phyloP scores from a whole-genome alignment of 2,113 vertebrate species.

The Pandion haliaetus region DNA sequence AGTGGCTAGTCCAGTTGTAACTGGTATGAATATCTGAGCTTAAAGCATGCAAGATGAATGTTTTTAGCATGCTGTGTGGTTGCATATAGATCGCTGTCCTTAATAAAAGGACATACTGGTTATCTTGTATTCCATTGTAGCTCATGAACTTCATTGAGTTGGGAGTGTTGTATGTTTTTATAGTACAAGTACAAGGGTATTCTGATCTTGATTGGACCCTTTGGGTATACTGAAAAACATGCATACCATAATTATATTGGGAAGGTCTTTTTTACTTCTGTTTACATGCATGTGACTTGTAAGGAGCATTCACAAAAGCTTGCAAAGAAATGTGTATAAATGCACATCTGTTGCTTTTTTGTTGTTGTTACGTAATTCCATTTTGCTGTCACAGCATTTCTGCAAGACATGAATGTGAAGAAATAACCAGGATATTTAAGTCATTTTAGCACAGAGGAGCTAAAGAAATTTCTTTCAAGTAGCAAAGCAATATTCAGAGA shows the following conservation, averaged over 20 bases:
- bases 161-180: not conserved
- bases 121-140: not conserved
- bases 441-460: not conserved
- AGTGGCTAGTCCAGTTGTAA: not conserved
- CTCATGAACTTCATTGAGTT: not conserved
- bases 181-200: not conserved
- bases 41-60: not conserved
- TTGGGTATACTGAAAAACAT: not conserved
- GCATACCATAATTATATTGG: not conserved
- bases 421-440: not conserved
- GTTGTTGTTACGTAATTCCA: not conserved
- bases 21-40: not conserved
- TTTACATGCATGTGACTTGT: not conserved
- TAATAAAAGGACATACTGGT: not conserved
- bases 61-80: not conserved
- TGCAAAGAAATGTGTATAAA: not conserved
- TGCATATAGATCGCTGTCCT: not conserved
- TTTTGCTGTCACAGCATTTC: not conserved
- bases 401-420: not conserved
- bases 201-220: not conserved
- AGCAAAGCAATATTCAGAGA: not conserved
- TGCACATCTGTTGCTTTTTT: not conserved
- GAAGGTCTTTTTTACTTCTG: not conserved
- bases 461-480: not conserved
- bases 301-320: not conserved